Conservation (phyloP, 2,888 invertebrate species). For the Cantharis nigra region DNA sequence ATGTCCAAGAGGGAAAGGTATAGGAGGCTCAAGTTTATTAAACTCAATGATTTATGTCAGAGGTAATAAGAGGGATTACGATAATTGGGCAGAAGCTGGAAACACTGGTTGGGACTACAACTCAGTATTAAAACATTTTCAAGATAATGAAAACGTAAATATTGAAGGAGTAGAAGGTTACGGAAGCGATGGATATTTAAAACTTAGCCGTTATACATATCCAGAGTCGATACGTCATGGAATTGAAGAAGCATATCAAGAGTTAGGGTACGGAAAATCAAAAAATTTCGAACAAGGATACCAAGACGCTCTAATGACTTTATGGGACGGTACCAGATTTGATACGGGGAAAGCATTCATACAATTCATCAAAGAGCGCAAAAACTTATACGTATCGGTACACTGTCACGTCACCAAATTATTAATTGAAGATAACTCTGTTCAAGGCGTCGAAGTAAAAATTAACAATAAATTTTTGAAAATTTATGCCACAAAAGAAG, state of each 20-base stretch:
- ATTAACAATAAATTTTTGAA: no score
- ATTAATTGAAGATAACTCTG: no score
- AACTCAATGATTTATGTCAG: conserved; percentile 91
- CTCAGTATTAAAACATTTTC: conserved; percentile 78
- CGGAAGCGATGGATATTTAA: conserved; percentile 26
- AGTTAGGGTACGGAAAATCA: conserved; percentile 50
- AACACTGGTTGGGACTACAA: conserved; percentile 85
- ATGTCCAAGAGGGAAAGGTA: conserved; percentile 86
- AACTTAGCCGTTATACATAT: neutral
- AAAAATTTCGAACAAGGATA: conserved; percentile 63
- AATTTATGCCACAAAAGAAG: no score
- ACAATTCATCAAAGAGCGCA: no score
- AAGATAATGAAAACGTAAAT: conserved; percentile 78
- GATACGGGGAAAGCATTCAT: no score
- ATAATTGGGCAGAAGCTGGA: no score
- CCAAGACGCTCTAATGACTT: no score
- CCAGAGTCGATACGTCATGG: conserved; percentile 12
- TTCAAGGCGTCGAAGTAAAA: no score
- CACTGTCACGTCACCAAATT: no score
- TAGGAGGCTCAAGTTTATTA: conserved; percentile 84
- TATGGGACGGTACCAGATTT: no score
- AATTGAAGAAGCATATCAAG: conserved; percentile 23
- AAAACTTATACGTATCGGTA: no score
- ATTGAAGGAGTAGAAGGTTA: conserved; percentile 10
- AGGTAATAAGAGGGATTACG: conserved; percentile 84